Conservation (phyloP, 2,113 vertebrate genomes). For the Peromyscus californicus region DNA sequence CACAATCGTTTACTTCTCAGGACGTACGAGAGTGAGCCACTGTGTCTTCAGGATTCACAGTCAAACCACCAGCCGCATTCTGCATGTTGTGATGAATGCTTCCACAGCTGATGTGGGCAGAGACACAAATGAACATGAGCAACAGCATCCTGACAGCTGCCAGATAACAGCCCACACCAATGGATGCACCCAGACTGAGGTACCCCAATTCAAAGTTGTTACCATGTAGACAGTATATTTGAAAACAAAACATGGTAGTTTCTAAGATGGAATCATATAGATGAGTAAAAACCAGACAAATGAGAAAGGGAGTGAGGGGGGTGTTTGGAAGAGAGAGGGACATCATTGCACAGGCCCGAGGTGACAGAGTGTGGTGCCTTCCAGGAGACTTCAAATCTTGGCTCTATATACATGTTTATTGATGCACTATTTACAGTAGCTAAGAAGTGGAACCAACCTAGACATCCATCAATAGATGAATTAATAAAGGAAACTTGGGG, state of each 20-base stretch:
- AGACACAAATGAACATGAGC: not conserved
- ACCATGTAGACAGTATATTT: not conserved
- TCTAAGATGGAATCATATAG: not conserved
- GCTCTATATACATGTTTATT: not conserved
- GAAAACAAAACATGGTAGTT: not conserved
- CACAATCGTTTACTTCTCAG: not conserved
- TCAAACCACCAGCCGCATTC: not conserved
- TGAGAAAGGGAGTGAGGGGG: not conserved
- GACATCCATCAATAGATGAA: not conserved
- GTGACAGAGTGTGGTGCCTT: fast-evolving
- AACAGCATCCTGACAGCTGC: not conserved
- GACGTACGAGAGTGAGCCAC: not conserved
- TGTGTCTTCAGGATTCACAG: not conserved
- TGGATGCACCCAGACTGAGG: not conserved
- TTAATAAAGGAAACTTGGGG: not conserved
- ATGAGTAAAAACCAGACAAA: not conserved
- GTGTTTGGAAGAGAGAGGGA: not conserved
- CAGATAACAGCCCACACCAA: not conserved
- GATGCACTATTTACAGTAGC: not conserved
- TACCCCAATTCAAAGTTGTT: not conserved
- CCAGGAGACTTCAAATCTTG: not conserved
- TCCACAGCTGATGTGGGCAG: fast-evolving
- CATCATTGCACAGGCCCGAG: fast-evolving
- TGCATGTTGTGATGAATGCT: fast-evolving
- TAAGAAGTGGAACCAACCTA: not conserved